Base-by-base conservation (phyloP, 2,113 vertebrate genomes). In the Pteruthius melanotis region DNA sequence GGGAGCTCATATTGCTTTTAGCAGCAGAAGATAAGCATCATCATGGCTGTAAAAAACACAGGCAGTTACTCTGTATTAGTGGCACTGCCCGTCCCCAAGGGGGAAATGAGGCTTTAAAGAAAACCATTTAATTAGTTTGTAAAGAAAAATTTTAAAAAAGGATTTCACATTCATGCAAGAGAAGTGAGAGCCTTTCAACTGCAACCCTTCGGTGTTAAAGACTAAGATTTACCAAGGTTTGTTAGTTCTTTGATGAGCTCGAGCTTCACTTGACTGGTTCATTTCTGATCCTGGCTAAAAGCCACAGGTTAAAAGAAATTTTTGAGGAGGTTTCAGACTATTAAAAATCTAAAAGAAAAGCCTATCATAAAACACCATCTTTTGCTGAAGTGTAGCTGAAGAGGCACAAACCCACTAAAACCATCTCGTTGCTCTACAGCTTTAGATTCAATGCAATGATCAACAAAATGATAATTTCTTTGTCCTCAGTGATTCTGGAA, bases 31-130 rank as follows among this genome's bases (percentile, higher is more conserved):
- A 57, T 22, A 49, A 79, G 33, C 26, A 65, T 45, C 61, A 49
- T 15, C 14, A 2, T 4, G 37, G 37, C 61, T 44, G 35, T 9
- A 37, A 68, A 85, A 84, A 86, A 42, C 6, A 3, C 56, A 44
- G 39, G 35, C 60, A 68, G 53, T 56, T 50, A 57, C 42, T 83
- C 80, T 11, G 0, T 33, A 18, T 26, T 33, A 56, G 64, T 3
- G 3, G 57, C 49, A 30, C 22, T 60, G 50, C 22, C 27, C 1
- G 0, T 28, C 44, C 33, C 28, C 27, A 66, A 1, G 1, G 14
- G 52, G 11, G 23, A 90, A 78, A 77, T 2, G 16, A 1, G 1
- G 53, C 27, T 49, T 89, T 72, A 2, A 6, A n/a, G 50, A 75
- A 76, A 45, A 13, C 1, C 13, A 31, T 70, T 49, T 70, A 70